These are phyloP conservation scores for Crematogaster levior DNA, from an alignment of 2,888 invertebrate species.

Conservation along the genomic window DNA sequence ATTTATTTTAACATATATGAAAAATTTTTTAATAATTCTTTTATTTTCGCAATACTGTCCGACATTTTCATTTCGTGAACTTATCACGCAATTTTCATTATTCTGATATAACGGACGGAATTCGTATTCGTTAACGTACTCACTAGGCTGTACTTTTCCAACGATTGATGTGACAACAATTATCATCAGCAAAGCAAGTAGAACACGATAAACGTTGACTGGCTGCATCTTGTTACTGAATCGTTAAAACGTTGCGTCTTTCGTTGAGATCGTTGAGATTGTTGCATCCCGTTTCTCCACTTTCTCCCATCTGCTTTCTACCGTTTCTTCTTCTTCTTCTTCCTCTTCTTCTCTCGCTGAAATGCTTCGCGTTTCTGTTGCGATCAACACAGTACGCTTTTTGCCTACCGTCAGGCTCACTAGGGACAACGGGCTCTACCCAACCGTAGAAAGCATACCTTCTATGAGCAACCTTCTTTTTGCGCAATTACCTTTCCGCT, in stretches of 20 bases:
- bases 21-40: not conserved
- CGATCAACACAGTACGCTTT: conserved; percentile 4
- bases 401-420: not conserved
- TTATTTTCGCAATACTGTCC: not conserved
- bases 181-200: conserved; percentile 22
- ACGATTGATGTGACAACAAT: not conserved
- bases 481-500: conserved; percentile 52
- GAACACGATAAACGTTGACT: not conserved
- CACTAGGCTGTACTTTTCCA: conserved; percentile 54
- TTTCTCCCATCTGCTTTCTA: not conserved
- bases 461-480: conserved; percentile 23
- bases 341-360: conserved; percentile 14
- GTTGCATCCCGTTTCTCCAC: conserved; percentile 24
- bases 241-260: conserved; percentile 22
- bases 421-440: not conserved
- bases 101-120: not conserved
- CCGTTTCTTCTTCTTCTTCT: not conserved
- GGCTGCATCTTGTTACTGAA: conserved; percentile 55
- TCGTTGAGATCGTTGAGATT: not conserved
- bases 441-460: not conserved
- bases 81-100: not conserved
- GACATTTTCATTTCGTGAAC: not conserved
- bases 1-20: not conserved
- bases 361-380: not conserved
- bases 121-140: conserved; percentile 6